Evolutionary conservation across 1,140 invertebrate genomes (phyloP), one percentile per base, ranked within the genome.

Genomic region (Apis florea): DNA sequence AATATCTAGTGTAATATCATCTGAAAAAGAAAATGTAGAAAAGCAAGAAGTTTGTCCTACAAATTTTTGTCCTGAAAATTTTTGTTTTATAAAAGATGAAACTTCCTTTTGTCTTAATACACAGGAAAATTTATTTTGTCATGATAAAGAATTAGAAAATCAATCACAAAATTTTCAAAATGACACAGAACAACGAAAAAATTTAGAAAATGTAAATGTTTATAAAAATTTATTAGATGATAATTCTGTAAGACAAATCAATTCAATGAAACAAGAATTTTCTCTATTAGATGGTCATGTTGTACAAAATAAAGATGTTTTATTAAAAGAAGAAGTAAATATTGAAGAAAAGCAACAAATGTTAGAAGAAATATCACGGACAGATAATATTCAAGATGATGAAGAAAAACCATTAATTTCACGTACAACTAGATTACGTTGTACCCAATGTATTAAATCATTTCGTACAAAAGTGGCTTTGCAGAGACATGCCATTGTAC

Each of bases 381-480:
- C 1, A 64, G 79, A 69, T 58, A 24, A 56, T 74, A 85, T 21
- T 77, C 53, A 54, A 87, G 88, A 92, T n/a, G 88, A 92, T n/a
- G 91, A 92, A 24, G 90, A 90, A 47, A 92, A 88, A 68, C 89
- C 91, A 11, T 77, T 91, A 19, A 91, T 90, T 82, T 75, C 70
- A 11, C 85, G 91, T 73, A 90, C 91, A 17, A 81, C 63, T 56
- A 86, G 89, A 84, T 83, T 89, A 51, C 92, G 89, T 49, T 92
- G 91, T 84, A 64, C 69, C 13, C 77, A 90, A 11, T 92, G 91
- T 78, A 88, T 90, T 51, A 92, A 90, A 67, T 87, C 90, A 11
- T 92, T 92, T 70, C 61, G 76, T 17, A 88, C 88, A 13, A 85
- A 85, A 49, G 24, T 83, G 12, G 85, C 89, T 2, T 78, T 92